Percentiles rank a stretch among this genome's conserved stretches.
Evolutionary conservation across 2,888 invertebrate species (phyloP).

Genomic region (Epinotia brunnichana): DNA sequence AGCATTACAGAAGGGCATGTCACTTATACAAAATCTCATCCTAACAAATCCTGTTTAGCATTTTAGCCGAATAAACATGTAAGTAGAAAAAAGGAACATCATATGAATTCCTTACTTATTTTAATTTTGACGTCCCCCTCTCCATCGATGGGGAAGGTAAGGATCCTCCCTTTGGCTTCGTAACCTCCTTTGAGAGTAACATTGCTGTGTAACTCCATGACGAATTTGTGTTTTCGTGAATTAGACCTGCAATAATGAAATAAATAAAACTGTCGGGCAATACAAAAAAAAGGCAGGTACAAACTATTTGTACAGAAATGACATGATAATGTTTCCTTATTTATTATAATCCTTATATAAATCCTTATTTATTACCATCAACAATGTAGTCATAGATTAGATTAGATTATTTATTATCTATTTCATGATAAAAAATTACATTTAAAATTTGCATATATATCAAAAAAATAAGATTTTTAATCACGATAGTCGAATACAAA

Average conservation of each 20-base stretch:
- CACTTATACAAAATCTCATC: neutral
- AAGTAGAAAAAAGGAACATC: slow-evolving; percentile 6
- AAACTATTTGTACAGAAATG: too few species aligned
- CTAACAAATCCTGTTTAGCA: neutral
- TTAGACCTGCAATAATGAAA: slow-evolving; percentile 63
- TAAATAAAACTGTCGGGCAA: neutral
- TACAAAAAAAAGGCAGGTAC: too few species aligned
- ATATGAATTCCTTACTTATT: slow-evolving; percentile 59
- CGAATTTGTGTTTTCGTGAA: slow-evolving; percentile 70
- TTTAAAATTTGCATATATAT: too few species aligned
- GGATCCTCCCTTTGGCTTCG: slow-evolving; percentile 68
- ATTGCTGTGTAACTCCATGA: slow-evolving; percentile 72
- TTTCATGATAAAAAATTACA: too few species aligned
- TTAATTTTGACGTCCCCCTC: slow-evolving; percentile 74
- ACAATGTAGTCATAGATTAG: too few species aligned
- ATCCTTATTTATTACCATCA: too few species aligned
- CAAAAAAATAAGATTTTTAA: too few species aligned
- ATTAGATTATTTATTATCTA: too few species aligned
- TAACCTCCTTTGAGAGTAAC: slow-evolving; percentile 75
- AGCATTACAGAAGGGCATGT: neutral
- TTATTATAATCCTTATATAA: too few species aligned
- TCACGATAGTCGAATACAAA: too few species aligned
- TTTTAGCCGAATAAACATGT: slow-evolving; percentile 16
- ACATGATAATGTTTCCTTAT: too few species aligned
- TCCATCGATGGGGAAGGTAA: slow-evolving; percentile 76